Percentiles rank a stretch among this genome's conserved stretches.
phyloP scores from a whole-genome alignment of 2,888 invertebrate species.

The Mystacides longicornis region DNA sequence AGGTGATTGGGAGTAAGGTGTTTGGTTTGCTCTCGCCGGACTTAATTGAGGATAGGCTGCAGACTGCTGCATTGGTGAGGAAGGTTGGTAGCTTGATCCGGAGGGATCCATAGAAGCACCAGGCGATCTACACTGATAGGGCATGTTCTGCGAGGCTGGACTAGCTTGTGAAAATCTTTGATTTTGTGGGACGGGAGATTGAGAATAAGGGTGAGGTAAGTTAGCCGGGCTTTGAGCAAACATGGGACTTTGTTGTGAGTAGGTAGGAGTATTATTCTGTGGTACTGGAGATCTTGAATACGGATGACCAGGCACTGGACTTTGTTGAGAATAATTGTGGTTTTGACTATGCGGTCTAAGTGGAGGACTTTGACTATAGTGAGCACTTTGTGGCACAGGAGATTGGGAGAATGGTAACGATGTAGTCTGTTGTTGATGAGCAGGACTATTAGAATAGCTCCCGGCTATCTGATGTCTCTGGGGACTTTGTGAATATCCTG shows the following conservation, averaged over 20 bases:
- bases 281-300: constrained; percentile 34
- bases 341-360: constrained; percentile 25
- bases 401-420: constrained; percentile 24
- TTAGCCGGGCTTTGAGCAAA: constrained; percentile 26
- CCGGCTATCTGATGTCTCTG: constrained; percentile 24
- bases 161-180: constrained; percentile 28
- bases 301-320: constrained; percentile 30
- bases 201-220: constrained; percentile 25
- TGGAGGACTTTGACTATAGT: constrained; percentile 25
- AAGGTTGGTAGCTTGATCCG: constrained; percentile 16
- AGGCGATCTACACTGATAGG: constrained; percentile 26
- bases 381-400: constrained; percentile 22
- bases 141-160: constrained; percentile 23
- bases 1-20: constrained; percentile 29
- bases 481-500: constrained; percentile 33
- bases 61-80: constrained; percentile 27
- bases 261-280: constrained; percentile 26
- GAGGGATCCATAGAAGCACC: constrained; percentile 21
- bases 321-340: constrained; percentile 29
- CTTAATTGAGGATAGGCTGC: constrained; percentile 36
- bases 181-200: constrained; percentile 27
- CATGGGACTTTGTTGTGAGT: constrained; percentile 26
- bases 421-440: constrained; percentile 36
- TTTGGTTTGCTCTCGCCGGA: constrained; percentile 30
- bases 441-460: constrained; percentile 27